Conservation (phyloP, 2,888 invertebrate species). For the Malacosoma neustria region DNA sequence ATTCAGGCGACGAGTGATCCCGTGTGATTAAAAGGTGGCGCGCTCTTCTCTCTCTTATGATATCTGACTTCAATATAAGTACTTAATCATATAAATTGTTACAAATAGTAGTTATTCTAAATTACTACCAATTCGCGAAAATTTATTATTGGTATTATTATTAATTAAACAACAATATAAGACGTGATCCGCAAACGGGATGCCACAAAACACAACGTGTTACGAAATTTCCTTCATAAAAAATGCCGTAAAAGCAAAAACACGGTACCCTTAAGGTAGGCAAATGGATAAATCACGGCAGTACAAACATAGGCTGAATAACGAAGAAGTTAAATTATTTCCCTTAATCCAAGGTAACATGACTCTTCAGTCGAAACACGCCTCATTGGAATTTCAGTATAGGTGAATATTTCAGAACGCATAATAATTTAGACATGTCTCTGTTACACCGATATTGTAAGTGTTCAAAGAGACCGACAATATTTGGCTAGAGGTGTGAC, state of each 20-base stretch:
- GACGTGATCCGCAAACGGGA: background rate
- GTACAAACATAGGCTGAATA: constrained; percentile 16
- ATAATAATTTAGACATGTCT: too few relatives aligned
- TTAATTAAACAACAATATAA: background rate
- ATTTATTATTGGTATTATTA: background rate
- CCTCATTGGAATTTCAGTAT: background rate
- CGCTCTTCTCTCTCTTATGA: too few relatives aligned
- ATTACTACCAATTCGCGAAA: too few relatives aligned
- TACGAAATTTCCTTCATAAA: constrained; percentile 10
- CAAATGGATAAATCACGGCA: constrained; percentile 14
- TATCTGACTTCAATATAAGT: too few relatives aligned
- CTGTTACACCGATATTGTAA: too few relatives aligned
- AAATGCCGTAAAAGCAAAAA: constrained; percentile 16
- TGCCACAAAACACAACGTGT: constrained; percentile 8
- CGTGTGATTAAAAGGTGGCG: too few relatives aligned
- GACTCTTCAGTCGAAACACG: background rate
- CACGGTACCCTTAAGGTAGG: constrained; percentile 10
- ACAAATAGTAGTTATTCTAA: too few relatives aligned
- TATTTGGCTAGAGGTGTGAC: too few relatives aligned
- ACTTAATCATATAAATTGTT: too few relatives aligned
- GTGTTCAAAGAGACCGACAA: too few relatives aligned
- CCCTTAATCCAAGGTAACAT: constrained; percentile 1
- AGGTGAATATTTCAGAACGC: background rate
- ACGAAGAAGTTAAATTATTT: constrained; percentile 13
- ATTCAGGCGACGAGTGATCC: too few relatives aligned